phyloP scores from a whole-genome alignment of 2,113 vertebrate species.

The Callipepla squamata region DNA sequence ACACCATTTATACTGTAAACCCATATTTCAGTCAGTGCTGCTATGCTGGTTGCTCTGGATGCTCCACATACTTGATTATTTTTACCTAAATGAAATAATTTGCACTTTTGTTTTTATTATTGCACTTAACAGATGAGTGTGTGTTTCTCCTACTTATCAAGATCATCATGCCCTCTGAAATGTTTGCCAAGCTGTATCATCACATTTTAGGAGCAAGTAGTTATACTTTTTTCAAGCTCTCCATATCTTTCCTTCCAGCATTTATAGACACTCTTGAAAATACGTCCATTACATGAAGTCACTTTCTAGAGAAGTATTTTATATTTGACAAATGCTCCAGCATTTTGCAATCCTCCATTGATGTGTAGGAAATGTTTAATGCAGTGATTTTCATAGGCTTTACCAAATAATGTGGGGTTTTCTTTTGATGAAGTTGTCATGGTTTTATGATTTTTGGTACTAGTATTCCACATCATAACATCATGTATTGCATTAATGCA shows the following conservation, averaged over 20 bases:
- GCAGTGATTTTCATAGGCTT: background rate
- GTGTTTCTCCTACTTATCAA: background rate
- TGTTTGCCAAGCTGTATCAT: background rate
- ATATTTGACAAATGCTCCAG: background rate
- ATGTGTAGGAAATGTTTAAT: background rate
- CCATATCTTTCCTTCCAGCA: background rate
- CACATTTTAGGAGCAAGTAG: background rate
- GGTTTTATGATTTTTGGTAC: too few species aligned
- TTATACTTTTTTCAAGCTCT: background rate
- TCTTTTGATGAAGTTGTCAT: constrained; percentile 11
- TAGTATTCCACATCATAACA: too few species aligned
- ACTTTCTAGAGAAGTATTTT: background rate
- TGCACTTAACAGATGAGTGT: background rate
- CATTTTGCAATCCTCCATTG: background rate
- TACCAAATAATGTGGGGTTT: background rate
- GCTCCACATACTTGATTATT: background rate
- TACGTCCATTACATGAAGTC: background rate
- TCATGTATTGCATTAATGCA: too few species aligned
- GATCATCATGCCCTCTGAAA: background rate
- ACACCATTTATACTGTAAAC: background rate
- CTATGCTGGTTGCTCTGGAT: background rate
- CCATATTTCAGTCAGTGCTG: background rate
- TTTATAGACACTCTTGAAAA: constrained; percentile 2
- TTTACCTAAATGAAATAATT: background rate
- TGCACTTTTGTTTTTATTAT: background rate